phyloP scores from a whole-genome alignment of 2,888 invertebrate species.

The Ectobius pallidus region DNA sequence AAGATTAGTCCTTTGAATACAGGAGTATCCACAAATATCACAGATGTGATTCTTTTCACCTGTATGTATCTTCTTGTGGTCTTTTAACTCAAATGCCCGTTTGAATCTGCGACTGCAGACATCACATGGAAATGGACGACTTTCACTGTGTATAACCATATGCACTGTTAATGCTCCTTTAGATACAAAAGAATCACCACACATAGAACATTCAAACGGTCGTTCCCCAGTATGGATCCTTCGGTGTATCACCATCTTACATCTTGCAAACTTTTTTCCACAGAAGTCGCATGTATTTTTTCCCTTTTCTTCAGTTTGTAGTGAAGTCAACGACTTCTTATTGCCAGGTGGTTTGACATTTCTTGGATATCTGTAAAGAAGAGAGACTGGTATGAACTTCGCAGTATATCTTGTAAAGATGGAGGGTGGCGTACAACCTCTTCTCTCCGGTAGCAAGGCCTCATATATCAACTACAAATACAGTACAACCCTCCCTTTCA shows the following conservation, averaged over 20 bases:
- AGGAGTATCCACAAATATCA: slow-evolving; percentile 39
- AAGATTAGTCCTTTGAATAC: slow-evolving; percentile 39
- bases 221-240: slow-evolving; percentile 41
- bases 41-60: slow-evolving; percentile 40
- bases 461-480: too few species aligned
- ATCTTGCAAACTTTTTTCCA: slow-evolving; percentile 38
- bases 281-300: slow-evolving; percentile 40
- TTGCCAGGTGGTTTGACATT: not conserved
- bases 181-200: slow-evolving; percentile 46
- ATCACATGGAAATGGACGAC: slow-evolving; percentile 41
- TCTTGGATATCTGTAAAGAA: slow-evolving; percentile 41
- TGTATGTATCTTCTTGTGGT: slow-evolving; percentile 41
- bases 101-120: slow-evolving; percentile 40
- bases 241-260: slow-evolving; percentile 40
- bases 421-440: too few species aligned
- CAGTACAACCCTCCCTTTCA: too few species aligned
- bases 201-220: slow-evolving; percentile 48
- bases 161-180: slow-evolving; percentile 41
- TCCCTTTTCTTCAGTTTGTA: slow-evolving; percentile 15
- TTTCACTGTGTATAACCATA: slow-evolving; percentile 42
- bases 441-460: too few species aligned
- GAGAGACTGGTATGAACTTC: slow-evolving; percentile 35
- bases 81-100: slow-evolving; percentile 39
- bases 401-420: not conserved
- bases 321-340: slow-evolving; percentile 15